Evolutionary conservation across 1,140 invertebrate genomes (phyloP).

Genomic region (Harlomillsia oculata): DNA sequence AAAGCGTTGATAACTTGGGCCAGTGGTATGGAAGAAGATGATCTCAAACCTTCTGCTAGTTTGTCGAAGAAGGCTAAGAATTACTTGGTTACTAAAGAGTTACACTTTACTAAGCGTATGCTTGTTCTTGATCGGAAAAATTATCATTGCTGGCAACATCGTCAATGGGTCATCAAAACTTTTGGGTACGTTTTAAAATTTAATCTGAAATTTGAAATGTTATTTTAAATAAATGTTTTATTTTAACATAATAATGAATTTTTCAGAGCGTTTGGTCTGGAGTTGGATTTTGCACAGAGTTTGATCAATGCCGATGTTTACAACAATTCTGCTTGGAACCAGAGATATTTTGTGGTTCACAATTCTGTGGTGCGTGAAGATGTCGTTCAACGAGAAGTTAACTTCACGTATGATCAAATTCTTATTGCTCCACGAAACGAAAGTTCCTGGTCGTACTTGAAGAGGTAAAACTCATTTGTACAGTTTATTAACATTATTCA

Average conservation of each 20-base stretch:
- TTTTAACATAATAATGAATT: too few species aligned
- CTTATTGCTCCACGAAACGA: constrained; percentile 80
- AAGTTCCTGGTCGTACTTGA: constrained; percentile 97
- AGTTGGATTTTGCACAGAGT: too few species aligned
- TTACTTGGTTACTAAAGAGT: constrained; percentile 50
- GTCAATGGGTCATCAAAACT: constrained; percentile 81
- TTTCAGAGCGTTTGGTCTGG: too few species aligned
- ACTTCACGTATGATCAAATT: constrained; percentile 68
- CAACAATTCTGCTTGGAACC: constrained; percentile 99
- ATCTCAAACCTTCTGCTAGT: background rate
- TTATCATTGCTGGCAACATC: constrained; percentile 99
- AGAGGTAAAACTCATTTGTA: too few species aligned
- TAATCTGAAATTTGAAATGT: too few species aligned
- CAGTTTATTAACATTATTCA: too few species aligned
- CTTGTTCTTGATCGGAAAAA: constrained; percentile 88
- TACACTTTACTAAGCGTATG: constrained; percentile 69
- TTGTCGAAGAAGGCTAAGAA: background rate
- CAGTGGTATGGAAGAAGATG: constrained; percentile 56
- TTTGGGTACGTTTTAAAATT: too few species aligned
- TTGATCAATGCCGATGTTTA: constrained; percentile 79
- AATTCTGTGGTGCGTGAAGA: constrained; percentile 54
- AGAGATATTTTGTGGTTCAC: constrained; percentile 89
- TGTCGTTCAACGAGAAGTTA: constrained; percentile 31
- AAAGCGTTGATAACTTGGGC: constrained; percentile 75
- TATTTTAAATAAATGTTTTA: too few species aligned